These are phyloP conservation scores for Callinectes sapidus DNA, from an alignment of 2,888 invertebrate species.

Conservation along the genomic window DNA sequence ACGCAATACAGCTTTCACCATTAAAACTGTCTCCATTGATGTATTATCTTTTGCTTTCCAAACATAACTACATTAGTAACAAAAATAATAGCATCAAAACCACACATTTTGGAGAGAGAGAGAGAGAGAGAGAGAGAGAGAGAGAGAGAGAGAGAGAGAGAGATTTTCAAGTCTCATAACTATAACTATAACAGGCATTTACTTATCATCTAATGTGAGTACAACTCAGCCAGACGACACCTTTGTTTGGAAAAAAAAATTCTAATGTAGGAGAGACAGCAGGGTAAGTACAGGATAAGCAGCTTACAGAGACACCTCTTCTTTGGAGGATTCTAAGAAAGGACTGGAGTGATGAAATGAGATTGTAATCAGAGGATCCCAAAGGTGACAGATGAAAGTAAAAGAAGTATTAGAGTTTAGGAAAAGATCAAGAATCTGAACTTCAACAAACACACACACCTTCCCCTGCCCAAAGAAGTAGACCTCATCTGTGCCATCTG, in stretches of 20 bases:
- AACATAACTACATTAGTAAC: not conserved
- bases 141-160: constrained; percentile 1
- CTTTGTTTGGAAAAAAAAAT: not conserved
- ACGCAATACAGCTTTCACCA: not conserved
- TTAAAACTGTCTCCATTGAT: not conserved
- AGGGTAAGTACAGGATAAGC: too few relatives aligned
- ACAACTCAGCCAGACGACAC: too few relatives aligned
- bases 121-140: constrained; percentile 4
- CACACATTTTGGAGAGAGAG: not conserved
- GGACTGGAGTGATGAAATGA: too few relatives aligned
- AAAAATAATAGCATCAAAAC: not conserved
- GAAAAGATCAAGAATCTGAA: too few relatives aligned
- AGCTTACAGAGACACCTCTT: too few relatives aligned
- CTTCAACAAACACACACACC: not conserved
- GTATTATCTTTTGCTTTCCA: not conserved
- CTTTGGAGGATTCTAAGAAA: too few relatives aligned
- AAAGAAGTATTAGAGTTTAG: too few relatives aligned
- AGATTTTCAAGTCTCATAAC: not conserved
- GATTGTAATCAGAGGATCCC: too few relatives aligned
- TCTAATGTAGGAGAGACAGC: too few relatives aligned
- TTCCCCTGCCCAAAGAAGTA: not conserved
- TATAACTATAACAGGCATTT: too few relatives aligned
- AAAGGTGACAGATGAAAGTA: too few relatives aligned
- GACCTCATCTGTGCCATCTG: not conserved
- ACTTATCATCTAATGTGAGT: too few relatives aligned